phyloP scores from a whole-genome alignment of 2,113 vertebrate species.

The Ctenodactylus gundi region DNA sequence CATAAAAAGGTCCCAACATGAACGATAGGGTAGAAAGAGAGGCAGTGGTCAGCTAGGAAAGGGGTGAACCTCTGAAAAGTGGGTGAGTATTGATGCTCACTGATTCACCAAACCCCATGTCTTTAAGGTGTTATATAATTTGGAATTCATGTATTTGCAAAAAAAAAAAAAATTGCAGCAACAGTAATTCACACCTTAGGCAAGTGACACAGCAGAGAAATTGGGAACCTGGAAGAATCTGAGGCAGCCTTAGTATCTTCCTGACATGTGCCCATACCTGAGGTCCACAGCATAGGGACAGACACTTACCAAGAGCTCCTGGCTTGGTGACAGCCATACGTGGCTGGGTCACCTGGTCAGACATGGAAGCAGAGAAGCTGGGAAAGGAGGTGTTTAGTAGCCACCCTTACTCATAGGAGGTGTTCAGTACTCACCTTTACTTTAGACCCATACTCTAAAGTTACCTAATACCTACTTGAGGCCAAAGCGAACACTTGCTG shows the following conservation, averaged over 20 bases:
- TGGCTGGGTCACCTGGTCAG: not conserved
- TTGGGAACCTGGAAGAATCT: not conserved
- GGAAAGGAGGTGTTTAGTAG: not conserved
- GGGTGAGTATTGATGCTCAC: too few species aligned
- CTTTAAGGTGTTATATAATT: too few species aligned
- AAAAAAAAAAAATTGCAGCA: too few species aligned
- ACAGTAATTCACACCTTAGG: not conserved
- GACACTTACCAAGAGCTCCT: too few species aligned
- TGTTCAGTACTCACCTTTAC: not conserved
- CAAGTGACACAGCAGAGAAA: not conserved
- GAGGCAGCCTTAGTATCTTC: not conserved
- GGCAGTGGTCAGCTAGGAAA: too few species aligned
- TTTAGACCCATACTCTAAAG: too few species aligned
- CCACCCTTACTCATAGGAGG: not conserved
- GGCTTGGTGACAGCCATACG: not conserved
- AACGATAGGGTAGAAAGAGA: too few species aligned
- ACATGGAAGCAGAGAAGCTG: not conserved
- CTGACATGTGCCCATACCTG: not conserved
- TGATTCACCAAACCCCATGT: too few species aligned
- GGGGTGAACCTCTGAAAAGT: too few species aligned
- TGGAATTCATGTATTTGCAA: too few species aligned
- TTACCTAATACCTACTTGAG: not conserved
- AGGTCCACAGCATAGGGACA: too few species aligned
- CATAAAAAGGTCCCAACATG: too few species aligned
- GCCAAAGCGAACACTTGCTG: not conserved